A percentile compares a stretch with the other conserved stretches of the same genome.
These are phyloP conservation scores for Gasterosteus nipponicus DNA, from an alignment of 2,113 vertebrate genomes.

Conservation along the genomic window DNA sequence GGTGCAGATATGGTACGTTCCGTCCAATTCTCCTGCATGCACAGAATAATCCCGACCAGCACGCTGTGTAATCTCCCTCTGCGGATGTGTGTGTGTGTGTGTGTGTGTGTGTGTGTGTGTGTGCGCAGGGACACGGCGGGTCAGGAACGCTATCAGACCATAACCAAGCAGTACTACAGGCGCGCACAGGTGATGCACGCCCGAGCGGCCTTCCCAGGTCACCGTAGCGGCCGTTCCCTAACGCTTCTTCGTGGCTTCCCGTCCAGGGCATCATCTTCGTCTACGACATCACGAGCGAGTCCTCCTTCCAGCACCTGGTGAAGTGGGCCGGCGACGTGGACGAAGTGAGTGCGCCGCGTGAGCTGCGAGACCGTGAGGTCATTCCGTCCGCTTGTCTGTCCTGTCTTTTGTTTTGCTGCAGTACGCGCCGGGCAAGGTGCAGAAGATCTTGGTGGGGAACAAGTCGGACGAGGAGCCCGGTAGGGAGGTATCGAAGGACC, in stretches of 20 bases:
- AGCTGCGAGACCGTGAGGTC: constrained; percentile 10
- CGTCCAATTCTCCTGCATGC: not conserved
- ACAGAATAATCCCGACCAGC: not conserved
- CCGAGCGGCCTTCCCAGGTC: not conserved
- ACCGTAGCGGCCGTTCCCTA: not conserved
- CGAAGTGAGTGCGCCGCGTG: constrained; percentile 82
- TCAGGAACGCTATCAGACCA: constrained; percentile 96
- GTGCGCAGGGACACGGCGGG: constrained; percentile 93
- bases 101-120: constrained; percentile 29
- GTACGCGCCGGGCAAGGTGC: constrained; percentile 89
- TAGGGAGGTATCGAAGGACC: constrained; percentile 89
- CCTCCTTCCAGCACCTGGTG: constrained; percentile 94
- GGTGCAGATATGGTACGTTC: constrained; percentile 84
- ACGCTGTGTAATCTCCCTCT: not conserved
- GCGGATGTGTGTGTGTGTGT: not conserved
- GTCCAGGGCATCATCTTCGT: constrained; percentile 93
- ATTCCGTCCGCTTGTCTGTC: constrained; percentile 3
- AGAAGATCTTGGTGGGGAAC: constrained; percentile 94
- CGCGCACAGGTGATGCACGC: constrained; percentile 88
- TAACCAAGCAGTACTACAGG: constrained; percentile 98
- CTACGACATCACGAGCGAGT: constrained; percentile 91
- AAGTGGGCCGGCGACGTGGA: constrained; percentile 98
- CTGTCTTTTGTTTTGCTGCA: constrained; percentile 56
- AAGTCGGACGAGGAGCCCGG: constrained; percentile 90
- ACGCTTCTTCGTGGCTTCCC: not conserved